Percentiles rank a stretch among this genome's conserved stretches.
Evolutionary conservation across 2,888 invertebrate genomes (phyloP).

Genomic region (Incurvaria masculella): DNA sequence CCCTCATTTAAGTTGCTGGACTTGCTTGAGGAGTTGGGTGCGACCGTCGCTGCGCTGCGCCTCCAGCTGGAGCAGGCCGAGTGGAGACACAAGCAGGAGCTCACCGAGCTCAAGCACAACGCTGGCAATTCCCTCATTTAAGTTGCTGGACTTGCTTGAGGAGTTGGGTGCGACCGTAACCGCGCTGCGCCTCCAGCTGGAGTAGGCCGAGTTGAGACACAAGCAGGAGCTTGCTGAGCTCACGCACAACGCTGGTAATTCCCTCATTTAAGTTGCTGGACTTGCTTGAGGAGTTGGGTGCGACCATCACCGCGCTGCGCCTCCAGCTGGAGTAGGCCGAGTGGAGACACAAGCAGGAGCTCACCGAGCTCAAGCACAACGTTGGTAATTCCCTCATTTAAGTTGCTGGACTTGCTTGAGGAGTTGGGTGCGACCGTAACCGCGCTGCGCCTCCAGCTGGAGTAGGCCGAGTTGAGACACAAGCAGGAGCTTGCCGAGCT

Average conservation of each 20-base stretch:
- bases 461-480: slow-evolving; percentile 67
- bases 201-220: slow-evolving; percentile 67
- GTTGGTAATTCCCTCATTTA: slow-evolving; percentile 44
- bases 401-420: slow-evolving; percentile 62
- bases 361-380: slow-evolving; percentile 70
- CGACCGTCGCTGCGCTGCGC: slow-evolving; percentile 58
- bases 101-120: slow-evolving; percentile 70
- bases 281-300: slow-evolving; percentile 57
- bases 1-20: slow-evolving; percentile 65
- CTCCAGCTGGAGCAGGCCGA: slow-evolving; percentile 67
- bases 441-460: slow-evolving; percentile 63
- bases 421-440: slow-evolving; percentile 57
- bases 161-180: slow-evolving; percentile 57
- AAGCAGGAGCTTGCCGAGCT: slow-evolving; percentile 71
- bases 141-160: slow-evolving; percentile 62
- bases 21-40: slow-evolving; percentile 57
- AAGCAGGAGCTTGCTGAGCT: slow-evolving; percentile 71
- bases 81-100: slow-evolving; percentile 71
- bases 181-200: slow-evolving; percentile 63
- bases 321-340: slow-evolving; percentile 67
- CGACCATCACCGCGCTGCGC: slow-evolving; percentile 58
- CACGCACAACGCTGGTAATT: slow-evolving; percentile 70
- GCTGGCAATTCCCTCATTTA: too few relatives aligned
- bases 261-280: slow-evolving; percentile 65
- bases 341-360: slow-evolving; percentile 71